Evolutionary conservation across 2,888 invertebrate species (phyloP).

Genomic region (Melanotus villosus): DNA sequence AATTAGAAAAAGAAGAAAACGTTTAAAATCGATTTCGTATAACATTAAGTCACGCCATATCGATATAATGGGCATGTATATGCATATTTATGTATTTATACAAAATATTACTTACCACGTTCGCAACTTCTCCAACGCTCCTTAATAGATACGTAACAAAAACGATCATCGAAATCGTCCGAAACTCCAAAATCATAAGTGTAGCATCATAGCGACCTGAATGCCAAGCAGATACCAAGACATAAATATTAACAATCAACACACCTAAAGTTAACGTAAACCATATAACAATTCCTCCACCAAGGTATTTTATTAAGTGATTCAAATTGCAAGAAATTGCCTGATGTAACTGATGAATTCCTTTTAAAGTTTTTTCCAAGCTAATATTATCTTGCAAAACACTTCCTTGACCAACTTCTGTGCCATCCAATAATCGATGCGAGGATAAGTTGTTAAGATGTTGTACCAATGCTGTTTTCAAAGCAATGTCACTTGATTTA

Average conservation of each 20-base stretch:
- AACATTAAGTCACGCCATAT: too few species aligned
- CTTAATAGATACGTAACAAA: slow-evolving; percentile 36
- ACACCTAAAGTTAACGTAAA: slow-evolving; percentile 44
- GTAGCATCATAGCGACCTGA: slow-evolving; percentile 20
- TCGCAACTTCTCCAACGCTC: slow-evolving; percentile 18
- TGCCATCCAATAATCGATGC: background rate
- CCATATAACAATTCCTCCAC: slow-evolving; percentile 48
- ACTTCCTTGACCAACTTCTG: background rate
- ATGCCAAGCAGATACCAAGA: slow-evolving; percentile 44
- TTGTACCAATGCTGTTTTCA: background rate
- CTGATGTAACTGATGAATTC: slow-evolving; percentile 40
- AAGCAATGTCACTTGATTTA: background rate
- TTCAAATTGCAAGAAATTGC: slow-evolving; percentile 35
- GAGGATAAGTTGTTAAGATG: background rate
- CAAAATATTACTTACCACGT: slow-evolving; percentile 33
- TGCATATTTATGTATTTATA: too few species aligned
- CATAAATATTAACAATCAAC: slow-evolving; percentile 51
- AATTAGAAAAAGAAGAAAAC: too few species aligned
- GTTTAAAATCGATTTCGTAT: too few species aligned
- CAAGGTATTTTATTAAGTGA: slow-evolving; percentile 39
- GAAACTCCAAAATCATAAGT: slow-evolving; percentile 42
- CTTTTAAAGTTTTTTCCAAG: slow-evolving; percentile 32
- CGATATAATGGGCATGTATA: too few species aligned
- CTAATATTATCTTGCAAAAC: background rate
- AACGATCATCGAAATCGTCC: slow-evolving; percentile 28